Base-by-base conservation (phyloP, 1,140 invertebrate species). In the Monochamus saltuarius region DNA sequence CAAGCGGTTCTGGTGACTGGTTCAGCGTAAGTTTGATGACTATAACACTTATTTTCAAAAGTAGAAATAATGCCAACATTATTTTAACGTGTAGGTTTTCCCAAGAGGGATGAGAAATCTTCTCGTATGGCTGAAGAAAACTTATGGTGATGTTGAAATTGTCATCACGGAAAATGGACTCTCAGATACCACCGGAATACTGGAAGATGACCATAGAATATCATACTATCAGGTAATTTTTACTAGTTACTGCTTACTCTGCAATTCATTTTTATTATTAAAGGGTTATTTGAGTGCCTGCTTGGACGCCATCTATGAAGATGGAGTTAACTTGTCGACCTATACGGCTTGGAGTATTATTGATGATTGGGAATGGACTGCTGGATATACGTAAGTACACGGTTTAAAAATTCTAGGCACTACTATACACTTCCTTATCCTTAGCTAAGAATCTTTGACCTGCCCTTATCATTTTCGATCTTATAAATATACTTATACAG, bases 311-410 rank as follows among this genome's bases (percentile, higher is more conserved):
- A 64, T 58, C 9, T 72, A 77, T 1, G 72, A 76, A 45, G 73
- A 75, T 6, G 75, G 72, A 1, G 66, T 74, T 1, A 76, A 77
- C 37, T 61, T 77, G 0, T 71, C 69, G 2, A 82, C 78, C 0
- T 88, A 87, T 67, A 82, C 82, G 19, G 77, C 78, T 7, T 87
- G 85, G 85, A 81, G 80, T 7, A 66, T 87, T 2, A 78, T 86
- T 72, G 85, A 88, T 63, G 86, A 86, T 66, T 84, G 85, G 65
- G 85, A 87, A 69, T 86, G 84, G 83, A 71, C 72, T 17, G 74
- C 72, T 35, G 80, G 79, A 51, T 72, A 78, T 61, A 71, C 61
- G 76, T 83, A 72, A 78, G 79, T 77, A n/a, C n/a, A n/a, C n/a
- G n/a, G n/a, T n/a, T n/a, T n/a, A n/a, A n/a, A n/a, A n/a, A n/a